Base-by-base conservation (phyloP, 2,888 invertebrate genomes). In the Pelosia muscerda region DNA sequence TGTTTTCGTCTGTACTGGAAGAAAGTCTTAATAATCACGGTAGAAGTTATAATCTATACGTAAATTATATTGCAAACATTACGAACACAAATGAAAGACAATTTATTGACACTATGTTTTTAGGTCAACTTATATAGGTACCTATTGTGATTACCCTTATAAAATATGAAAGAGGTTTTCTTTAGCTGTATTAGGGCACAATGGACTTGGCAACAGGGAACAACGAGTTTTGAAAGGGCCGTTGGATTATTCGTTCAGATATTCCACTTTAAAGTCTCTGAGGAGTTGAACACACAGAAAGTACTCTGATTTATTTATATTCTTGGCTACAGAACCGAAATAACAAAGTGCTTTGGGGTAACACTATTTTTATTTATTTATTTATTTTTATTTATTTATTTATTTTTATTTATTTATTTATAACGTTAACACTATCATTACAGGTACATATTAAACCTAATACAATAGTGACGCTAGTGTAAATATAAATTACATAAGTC, bases 281-380 rank as follows among this genome's bases (percentile, higher is more conserved):
- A 61, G 66, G 68, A 73, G 66, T 56, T 31, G 42, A 65, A 61
- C 63, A 66, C 53, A 68, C 57, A 57, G 63, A 68, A 58, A 64
- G 66, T 55, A 67, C 57, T 66, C 25, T 81, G 70, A 79, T 78
- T 78, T 78, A 79, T 79, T 74, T 76, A 80, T 68, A 69, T 72
- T 76, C 65, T 66, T 70, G 57, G 26, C 31, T 60, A 55, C 42
- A 62, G 66, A 75, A 68, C 71, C 70, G 66, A 71, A 72, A 63
- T 68, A 60, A 79, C 66, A 72, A 77, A 68, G 68, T 49, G 38
- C 57, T 76, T 68, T 59, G n/a, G 58, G 49, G 49, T 59, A 62
- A 56, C 28, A 58, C 19, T 23, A 22, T 49, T 49, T n/a, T 49
- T 11, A 58, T 8, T 55, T 1, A 22, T 66, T 56, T 15, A 59